phyloP scores from a whole-genome alignment of 1,140 invertebrate species.

The Apocrypta bakeri region DNA sequence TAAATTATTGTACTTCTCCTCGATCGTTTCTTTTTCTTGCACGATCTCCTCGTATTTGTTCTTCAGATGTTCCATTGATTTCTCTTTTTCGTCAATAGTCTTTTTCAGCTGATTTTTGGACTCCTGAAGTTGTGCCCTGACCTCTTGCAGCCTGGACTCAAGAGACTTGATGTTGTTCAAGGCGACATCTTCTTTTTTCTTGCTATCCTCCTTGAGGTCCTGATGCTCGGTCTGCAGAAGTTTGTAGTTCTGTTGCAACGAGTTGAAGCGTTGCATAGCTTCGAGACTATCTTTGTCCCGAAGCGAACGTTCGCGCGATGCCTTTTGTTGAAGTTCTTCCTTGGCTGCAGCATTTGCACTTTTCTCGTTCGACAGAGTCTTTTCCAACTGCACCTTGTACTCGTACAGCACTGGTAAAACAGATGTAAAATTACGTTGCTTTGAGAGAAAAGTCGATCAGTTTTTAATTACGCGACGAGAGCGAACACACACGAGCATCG shows the following conservation, averaged over 20 bases:
- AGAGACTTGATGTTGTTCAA: conserved; percentile 60
- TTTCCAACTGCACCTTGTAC: conserved; percentile 74
- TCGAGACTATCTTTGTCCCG: conserved; percentile 73
- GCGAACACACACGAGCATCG: no score
- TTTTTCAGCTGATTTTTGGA: conserved; percentile 62
- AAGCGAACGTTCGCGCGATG: conserved; percentile 70
- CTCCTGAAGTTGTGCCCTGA: conserved; percentile 62
- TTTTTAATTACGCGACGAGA: no score
- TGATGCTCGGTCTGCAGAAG: conserved; percentile 69
- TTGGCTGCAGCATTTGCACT: conserved; percentile 71
- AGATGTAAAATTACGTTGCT: no score
- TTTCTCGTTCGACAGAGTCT: conserved; percentile 74
- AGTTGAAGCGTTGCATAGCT: conserved; percentile 71
- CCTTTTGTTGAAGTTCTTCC: conserved; percentile 71
- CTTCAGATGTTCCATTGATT: conserved; percentile 67
- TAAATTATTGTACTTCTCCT: conserved; percentile 65
- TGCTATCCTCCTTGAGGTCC: conserved; percentile 67
- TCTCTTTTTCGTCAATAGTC: conserved; percentile 61
- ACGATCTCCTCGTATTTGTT: conserved; percentile 63
- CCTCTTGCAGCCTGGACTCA: conserved; percentile 58
- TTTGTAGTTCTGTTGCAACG: conserved; percentile 72
- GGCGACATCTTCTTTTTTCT: conserved; percentile 62
- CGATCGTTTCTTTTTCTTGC: conserved; percentile 61
- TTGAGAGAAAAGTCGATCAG: no score
- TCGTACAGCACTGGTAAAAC: conserved; percentile 76